Base-by-base conservation (phyloP, 2,888 invertebrate genomes). In the Caenorhabditis panamensis region DNA sequence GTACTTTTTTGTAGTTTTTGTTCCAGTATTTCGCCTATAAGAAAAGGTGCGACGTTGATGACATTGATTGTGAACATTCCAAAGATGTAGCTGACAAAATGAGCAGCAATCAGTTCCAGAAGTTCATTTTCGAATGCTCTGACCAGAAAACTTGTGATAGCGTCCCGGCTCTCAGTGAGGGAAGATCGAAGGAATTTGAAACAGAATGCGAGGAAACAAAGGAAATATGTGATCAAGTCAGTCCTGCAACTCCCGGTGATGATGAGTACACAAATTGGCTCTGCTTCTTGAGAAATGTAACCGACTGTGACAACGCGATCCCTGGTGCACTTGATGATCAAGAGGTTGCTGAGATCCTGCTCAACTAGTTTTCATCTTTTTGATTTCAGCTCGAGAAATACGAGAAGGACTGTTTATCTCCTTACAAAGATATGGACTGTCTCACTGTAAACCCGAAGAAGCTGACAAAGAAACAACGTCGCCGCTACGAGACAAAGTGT, bases 321-420 rank as follows among this genome's bases (percentile, higher is more conserved):
- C 31, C 31, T 4, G 18, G 13, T 53, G 5, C 13, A 20, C 18
- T 53, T 4, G 20, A 1, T 8, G 18, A 53, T 18, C 11, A 9
- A 22, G 22, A 53, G 47, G 47, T 47, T 47, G 9, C 5, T 31
- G 31, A 31, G 9, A n/a, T n/a, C n/a, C 31, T 31, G 31, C 4
- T 9, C 4, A 31, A 31, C 4, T 47, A 5, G 6, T n/a, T 16
- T 3, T 8, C 4, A 8, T 18, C 47, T 18, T 4, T 47, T 5
- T 16, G 47, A 47, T 56, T 68, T 31, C 44, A 68, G 56, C 58
- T 58, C 22, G 16, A 44, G 16, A 47, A 58, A 36, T 68, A 68
- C 26, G 49, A 59, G 20, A 9, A 22, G 31, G 49, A 68, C 8
- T 68, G 68, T 31, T 31, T 31, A 9, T 31, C 31, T 6, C 31